These are phyloP conservation scores for Streptopelia turtur DNA, from an alignment of 2,797 vertebrate species.

Conservation along the genomic window DNA sequence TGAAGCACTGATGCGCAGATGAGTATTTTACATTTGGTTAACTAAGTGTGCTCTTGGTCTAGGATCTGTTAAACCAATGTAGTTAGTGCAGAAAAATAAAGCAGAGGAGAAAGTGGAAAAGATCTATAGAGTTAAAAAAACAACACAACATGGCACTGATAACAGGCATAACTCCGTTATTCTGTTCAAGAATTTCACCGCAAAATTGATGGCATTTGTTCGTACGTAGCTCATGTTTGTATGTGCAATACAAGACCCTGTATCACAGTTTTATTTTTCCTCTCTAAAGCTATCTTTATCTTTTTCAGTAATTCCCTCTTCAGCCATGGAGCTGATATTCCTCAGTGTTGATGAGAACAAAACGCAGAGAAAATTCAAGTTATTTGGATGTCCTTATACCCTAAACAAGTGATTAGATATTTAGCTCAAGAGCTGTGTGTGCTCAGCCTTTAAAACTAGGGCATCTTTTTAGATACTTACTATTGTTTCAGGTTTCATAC, in stretches of 20 bases:
- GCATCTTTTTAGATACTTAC: neutral
- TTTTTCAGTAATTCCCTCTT: neutral
- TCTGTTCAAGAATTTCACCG: neutral
- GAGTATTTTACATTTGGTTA: neutral
- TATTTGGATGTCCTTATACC: neutral
- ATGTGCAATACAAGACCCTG: neutral
- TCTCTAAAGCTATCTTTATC: neutral
- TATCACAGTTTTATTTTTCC: neutral
- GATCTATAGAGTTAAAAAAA: neutral
- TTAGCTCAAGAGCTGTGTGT: neutral
- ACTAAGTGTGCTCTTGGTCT: neutral
- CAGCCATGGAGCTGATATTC: neutral
- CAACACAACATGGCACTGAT: neutral
- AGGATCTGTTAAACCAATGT: neutral
- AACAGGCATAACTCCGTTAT: neutral
- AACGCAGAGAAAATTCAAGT: neutral
- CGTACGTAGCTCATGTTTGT: neutral
- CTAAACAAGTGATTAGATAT: slow-evolving; percentile 2
- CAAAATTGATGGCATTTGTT: neutral
- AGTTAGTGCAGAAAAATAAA: neutral
- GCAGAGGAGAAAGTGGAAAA: neutral
- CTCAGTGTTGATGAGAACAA: neutral
- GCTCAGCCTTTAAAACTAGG: neutral
- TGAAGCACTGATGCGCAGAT: neutral
- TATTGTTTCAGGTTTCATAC: neutral